Percentiles rank a stretch among this genome's conserved stretches.
Evolutionary conservation across 2,797 vertebrate species (phyloP).

Genomic region (Taeniopygia guttata): DNA sequence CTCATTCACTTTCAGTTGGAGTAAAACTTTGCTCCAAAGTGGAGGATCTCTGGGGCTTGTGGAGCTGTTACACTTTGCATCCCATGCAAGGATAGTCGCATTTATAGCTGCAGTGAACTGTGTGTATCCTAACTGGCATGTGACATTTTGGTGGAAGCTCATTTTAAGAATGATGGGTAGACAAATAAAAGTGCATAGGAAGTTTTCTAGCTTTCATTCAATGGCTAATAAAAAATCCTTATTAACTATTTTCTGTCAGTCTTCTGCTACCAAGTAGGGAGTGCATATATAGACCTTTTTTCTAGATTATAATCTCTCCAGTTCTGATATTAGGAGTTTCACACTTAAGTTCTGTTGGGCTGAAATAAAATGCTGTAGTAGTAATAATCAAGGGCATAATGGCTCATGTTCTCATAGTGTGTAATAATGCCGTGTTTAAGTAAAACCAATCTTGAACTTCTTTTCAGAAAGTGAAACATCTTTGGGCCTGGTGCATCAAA

Average conservation of each 20-base stretch:
- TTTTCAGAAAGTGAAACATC: slow-evolving; percentile 59
- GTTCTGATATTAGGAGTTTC: background rate
- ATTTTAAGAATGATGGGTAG: background rate
- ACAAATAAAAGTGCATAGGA: background rate
- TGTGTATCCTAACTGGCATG: background rate
- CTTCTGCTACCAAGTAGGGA: background rate
- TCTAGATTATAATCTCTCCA: background rate
- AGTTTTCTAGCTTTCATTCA: background rate
- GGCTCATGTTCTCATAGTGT: slow-evolving; percentile 2
- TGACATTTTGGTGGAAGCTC: background rate
- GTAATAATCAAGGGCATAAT: background rate
- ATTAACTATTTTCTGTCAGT: background rate
- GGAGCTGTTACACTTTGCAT: background rate
- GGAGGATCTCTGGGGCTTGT: background rate
- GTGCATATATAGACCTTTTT: background rate
- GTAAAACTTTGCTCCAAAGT: background rate
- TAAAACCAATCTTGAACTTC: slow-evolving; percentile 53
- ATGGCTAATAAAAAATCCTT: background rate
- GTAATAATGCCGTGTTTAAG: background rate
- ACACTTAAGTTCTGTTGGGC: background rate
- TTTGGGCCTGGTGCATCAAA: slow-evolving; percentile 49
- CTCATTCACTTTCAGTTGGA: background rate
- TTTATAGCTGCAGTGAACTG: background rate
- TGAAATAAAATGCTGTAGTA: background rate
- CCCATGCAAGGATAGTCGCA: rapidly evolving